phyloP scores from a whole-genome alignment of 2,888 invertebrate genomes.

The Euphydryas editha region DNA sequence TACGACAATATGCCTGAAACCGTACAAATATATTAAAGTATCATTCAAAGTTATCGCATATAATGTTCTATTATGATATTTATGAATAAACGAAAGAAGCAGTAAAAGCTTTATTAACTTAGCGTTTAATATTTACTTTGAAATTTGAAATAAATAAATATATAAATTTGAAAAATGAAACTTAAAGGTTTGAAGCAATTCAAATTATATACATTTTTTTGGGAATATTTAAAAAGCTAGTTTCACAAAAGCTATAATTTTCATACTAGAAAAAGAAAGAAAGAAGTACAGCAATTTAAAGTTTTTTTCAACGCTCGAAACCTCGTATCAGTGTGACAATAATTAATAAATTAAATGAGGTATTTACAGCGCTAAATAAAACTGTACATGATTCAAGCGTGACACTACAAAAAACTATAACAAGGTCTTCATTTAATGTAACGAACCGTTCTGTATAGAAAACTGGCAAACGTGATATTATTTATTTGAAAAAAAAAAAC shows the following conservation, averaged over 20 bases:
- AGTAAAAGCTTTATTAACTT: slow-evolving; percentile 38
- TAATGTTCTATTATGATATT: slow-evolving; percentile 34
- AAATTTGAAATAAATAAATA: slow-evolving; percentile 11
- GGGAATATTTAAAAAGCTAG: slow-evolving; percentile 56
- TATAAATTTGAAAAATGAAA: slow-evolving; percentile 25
- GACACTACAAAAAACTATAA: slow-evolving; percentile 56
- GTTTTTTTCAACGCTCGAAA: slow-evolving; percentile 80
- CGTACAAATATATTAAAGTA: slow-evolving; percentile 65
- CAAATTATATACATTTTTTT: slow-evolving; percentile 24
- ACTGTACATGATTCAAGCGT: slow-evolving; percentile 74
- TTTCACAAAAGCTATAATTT: slow-evolving; percentile 60
- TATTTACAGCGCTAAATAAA: slow-evolving; percentile 79
- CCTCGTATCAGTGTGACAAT: slow-evolving; percentile 44
- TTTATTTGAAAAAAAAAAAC: background rate
- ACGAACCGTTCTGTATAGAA: background rate
- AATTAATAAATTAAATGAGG: slow-evolving; percentile 45
- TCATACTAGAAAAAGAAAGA: slow-evolving; percentile 59
- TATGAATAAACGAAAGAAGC: slow-evolving; percentile 41
- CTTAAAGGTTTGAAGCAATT: slow-evolving; percentile 35
- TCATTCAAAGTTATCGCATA: slow-evolving; percentile 17
- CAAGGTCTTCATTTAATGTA: slow-evolving; percentile 61
- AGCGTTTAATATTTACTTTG: slow-evolving; percentile 29
- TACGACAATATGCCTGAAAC: slow-evolving; percentile 98
- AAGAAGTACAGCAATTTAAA: slow-evolving; percentile 75
- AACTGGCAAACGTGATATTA: background rate